A percentile compares a stretch with the other conserved stretches of the same genome.
These are phyloP conservation scores for Porites lobata DNA, from an alignment of 92 coral and sea anemone species.

Conservation along the genomic window DNA sequence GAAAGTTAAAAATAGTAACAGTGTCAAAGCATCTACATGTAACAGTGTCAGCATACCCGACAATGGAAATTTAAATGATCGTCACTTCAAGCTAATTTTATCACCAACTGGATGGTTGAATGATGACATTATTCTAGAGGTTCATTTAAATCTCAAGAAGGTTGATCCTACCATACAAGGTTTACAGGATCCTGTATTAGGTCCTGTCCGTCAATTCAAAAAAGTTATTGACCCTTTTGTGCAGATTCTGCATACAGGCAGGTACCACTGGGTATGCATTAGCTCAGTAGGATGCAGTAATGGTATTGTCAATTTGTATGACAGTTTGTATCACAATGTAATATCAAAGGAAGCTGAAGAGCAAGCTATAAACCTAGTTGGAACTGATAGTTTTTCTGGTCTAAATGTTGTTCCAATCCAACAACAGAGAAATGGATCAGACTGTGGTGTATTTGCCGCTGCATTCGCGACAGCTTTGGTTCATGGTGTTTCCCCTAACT, in stretches of 20 bases:
- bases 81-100: conserved; percentile 32
- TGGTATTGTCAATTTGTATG: conserved; percentile 32
- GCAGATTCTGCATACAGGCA: conserved; percentile 64
- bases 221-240: conserved; percentile 46
- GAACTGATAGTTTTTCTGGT: neutral
- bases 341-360: conserved; percentile 32
- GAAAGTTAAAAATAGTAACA: too few relatives aligned
- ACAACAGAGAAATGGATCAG: conserved; percentile 62
- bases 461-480: conserved; percentile 53
- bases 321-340: conserved; percentile 25
- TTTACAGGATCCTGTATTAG: conserved; percentile 46
- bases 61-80: conserved; percentile 25
- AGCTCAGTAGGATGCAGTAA: conserved; percentile 8
- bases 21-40: conserved; percentile 2
- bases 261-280: neutral
- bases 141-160: conserved; percentile 47
- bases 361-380: conserved; percentile 32
- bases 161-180: conserved; percentile 22
- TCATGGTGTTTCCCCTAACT: neutral
- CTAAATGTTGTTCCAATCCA: conserved; percentile 38
- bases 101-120: conserved; percentile 53
- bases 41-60: conserved; percentile 30
- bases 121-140: conserved; percentile 59
- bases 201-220: conserved; percentile 53
- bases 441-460: conserved; percentile 59